Percentiles rank a stretch among this genome's conserved stretches.
Conservation (phyloP, 2,113 vertebrate species). For the Xiphophorus hellerii region DNA sequence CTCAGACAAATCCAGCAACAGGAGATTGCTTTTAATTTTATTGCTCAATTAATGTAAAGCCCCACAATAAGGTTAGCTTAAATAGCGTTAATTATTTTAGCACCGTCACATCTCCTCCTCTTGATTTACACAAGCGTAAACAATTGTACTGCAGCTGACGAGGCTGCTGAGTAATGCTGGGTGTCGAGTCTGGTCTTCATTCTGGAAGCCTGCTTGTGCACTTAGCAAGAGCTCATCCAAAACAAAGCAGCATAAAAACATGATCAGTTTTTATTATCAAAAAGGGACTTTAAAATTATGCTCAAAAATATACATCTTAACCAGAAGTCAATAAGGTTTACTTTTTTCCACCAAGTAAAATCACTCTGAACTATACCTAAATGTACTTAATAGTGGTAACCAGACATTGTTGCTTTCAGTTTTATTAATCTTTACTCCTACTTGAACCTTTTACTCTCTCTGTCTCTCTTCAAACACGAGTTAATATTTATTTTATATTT, state of each 20-base stretch:
- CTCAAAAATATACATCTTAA: not conserved
- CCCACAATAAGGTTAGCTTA: not conserved
- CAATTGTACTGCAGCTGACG: slow-evolving; percentile 15
- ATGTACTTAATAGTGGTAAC: not conserved
- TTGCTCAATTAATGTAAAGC: slow-evolving; percentile 2
- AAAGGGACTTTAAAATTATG: not conserved
- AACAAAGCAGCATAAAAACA: not conserved
- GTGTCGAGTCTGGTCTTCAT: slow-evolving; percentile 14
- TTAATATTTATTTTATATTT: not conserved
- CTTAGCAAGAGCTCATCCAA: slow-evolving; percentile 13
- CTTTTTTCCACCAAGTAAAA: not conserved
- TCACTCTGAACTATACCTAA: not conserved
- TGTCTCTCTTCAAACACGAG: not conserved
- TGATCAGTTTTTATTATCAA: not conserved
- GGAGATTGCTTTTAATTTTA: not conserved
- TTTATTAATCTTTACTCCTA: not conserved
- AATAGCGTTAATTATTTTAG: not conserved
- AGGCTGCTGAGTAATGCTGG: slow-evolving; percentile 49
- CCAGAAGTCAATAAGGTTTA: not conserved
- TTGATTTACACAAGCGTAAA: slow-evolving; percentile 15
- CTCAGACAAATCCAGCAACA: not conserved
- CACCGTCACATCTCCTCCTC: not conserved
- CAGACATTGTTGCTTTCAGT: not conserved
- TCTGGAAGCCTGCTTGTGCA: slow-evolving; percentile 46
- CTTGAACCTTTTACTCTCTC: not conserved